phyloP scores from a whole-genome alignment of 2,888 invertebrate species.

The Meganola albula region DNA sequence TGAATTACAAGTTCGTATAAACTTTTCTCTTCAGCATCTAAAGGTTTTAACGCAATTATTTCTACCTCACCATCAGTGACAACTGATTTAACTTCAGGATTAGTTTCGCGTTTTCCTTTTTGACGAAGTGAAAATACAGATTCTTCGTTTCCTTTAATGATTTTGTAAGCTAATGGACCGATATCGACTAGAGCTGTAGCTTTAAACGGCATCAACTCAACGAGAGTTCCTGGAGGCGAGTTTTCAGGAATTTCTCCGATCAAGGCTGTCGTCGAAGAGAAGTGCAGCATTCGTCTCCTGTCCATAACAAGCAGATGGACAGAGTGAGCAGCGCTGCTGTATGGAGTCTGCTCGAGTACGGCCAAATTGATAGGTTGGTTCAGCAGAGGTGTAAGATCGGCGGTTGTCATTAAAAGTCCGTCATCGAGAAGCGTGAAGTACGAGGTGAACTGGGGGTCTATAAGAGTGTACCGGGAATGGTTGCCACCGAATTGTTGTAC shows the following conservation, averaged over 20 bases:
- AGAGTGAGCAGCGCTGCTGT: slow-evolving; percentile 87
- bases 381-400: slow-evolving; percentile 88
- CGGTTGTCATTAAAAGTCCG: slow-evolving; percentile 94
- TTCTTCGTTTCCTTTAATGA: slow-evolving; percentile 86
- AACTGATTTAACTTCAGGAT: slow-evolving; percentile 69
- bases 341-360: slow-evolving; percentile 88
- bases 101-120: slow-evolving; percentile 61
- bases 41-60: slow-evolving; percentile 84
- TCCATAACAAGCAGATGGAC: slow-evolving; percentile 90
- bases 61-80: slow-evolving; percentile 82
- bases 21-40: slow-evolving; percentile 87
- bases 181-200: slow-evolving; percentile 82
- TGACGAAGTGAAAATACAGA: slow-evolving; percentile 85
- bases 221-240: slow-evolving; percentile 82
- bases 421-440: slow-evolving; percentile 92
- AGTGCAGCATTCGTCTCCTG: slow-evolving; percentile 87
- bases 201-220: slow-evolving; percentile 84
- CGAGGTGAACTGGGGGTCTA: slow-evolving; percentile 88
- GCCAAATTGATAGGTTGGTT: slow-evolving; percentile 89
- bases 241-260: slow-evolving; percentile 88
- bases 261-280: slow-evolving; percentile 79
- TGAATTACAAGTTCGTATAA: slow-evolving; percentile 86
- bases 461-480: slow-evolving; percentile 72
- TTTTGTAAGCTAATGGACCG: slow-evolving; percentile 86
- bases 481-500: slow-evolving; percentile 85